Percentiles rank a stretch among this genome's conserved stretches.
These are phyloP conservation scores for Lathamus discolor DNA, from an alignment of 2,113 vertebrate species.

Conservation along the genomic window DNA sequence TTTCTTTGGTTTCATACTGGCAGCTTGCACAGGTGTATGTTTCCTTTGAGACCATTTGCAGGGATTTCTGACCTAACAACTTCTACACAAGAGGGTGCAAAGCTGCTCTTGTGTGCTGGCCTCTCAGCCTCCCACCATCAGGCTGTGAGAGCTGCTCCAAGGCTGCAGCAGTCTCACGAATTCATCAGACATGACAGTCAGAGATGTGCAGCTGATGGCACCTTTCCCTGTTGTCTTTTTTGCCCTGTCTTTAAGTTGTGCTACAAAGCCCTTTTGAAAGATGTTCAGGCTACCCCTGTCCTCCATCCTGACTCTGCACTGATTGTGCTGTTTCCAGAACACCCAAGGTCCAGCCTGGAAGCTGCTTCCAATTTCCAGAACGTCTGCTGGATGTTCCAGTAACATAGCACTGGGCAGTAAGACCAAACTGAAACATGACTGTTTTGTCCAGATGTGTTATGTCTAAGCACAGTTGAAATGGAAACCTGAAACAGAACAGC, in stretches of 20 bases:
- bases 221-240: neutral
- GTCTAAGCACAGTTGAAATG: neutral
- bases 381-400: neutral
- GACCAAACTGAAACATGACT: neutral
- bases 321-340: neutral
- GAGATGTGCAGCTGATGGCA: neutral
- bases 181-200: neutral
- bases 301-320: neutral
- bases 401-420: neutral
- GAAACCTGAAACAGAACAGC: constrained; percentile 6
- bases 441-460: neutral
- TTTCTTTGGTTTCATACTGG: neutral
- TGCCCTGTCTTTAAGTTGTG: neutral
- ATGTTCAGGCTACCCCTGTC: neutral
- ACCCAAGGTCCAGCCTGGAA: neutral
- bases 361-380: neutral
- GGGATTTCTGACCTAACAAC: neutral
- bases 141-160: neutral
- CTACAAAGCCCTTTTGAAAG: neutral
- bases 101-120: neutral
- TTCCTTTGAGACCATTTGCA: neutral
- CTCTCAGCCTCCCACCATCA: neutral
- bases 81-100: neutral
- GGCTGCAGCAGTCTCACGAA: neutral
- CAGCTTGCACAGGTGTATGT: neutral